A percentile compares a stretch with the other conserved stretches of the same genome.
phyloP scores from a whole-genome alignment of 2,113 vertebrate species.

The Scophthalmus maximus region DNA sequence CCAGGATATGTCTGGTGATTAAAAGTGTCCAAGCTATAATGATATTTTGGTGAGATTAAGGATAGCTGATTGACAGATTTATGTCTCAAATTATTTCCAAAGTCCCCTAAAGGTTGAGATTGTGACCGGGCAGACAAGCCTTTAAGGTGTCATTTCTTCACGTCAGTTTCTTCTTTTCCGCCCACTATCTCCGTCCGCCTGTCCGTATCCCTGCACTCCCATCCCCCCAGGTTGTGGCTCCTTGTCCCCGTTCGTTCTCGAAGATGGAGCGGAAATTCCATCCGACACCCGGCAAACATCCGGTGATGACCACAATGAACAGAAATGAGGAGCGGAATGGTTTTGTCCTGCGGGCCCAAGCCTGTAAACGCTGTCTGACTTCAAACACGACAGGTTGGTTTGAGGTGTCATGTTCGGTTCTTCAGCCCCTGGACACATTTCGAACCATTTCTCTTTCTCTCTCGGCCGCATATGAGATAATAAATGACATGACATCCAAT shows the following conservation, averaged over 20 bases:
- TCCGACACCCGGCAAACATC: slow-evolving; percentile 50
- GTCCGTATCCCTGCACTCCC: slow-evolving; percentile 17
- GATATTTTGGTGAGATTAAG: slow-evolving; percentile 33
- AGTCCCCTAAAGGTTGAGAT: slow-evolving; percentile 23
- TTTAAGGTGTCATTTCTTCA: slow-evolving; percentile 43
- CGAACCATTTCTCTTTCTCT: slow-evolving; percentile 11
- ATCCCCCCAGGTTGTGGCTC: slow-evolving; percentile 5
- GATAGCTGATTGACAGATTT: slow-evolving; percentile 23
- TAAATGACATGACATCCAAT: slow-evolving; percentile 59
- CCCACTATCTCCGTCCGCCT: slow-evolving; percentile 28
- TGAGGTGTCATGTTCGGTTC: slow-evolving; percentile 49
- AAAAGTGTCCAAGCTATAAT: slow-evolving; percentile 46
- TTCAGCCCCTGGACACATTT: slow-evolving; percentile 15
- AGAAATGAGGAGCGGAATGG: slow-evolving; percentile 51
- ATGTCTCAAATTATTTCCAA: slow-evolving; percentile 20
- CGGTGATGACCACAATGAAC: slow-evolving; percentile 40
- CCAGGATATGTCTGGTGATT: slow-evolving; percentile 27
- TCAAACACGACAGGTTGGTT: not conserved
- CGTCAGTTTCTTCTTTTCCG: slow-evolving; percentile 43
- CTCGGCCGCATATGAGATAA: slow-evolving; percentile 44
- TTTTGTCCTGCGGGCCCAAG: slow-evolving; percentile 4
- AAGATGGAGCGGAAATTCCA: slow-evolving; percentile 31
- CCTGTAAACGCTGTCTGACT: slow-evolving; percentile 1
- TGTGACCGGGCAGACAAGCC: slow-evolving; percentile 36
- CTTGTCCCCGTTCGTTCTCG: slow-evolving; percentile 23